These are phyloP conservation scores for Myopa tessellatipennis DNA, from an alignment of 2,888 invertebrate genomes.

Conservation along the genomic window DNA sequence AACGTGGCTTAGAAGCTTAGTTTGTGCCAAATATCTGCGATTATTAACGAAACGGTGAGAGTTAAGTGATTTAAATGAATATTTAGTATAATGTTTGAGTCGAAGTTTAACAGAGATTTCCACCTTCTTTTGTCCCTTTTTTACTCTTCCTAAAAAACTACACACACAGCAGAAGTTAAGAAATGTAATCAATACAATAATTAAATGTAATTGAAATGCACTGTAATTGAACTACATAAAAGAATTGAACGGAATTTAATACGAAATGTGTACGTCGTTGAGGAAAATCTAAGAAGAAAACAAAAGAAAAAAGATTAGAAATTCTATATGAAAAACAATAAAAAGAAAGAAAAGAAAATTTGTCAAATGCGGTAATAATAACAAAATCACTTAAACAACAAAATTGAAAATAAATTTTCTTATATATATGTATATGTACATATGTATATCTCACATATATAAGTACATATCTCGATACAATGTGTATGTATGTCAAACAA, in stretches of 20 bases:
- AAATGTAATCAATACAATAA: slow-evolving; percentile 45
- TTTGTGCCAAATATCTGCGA: too few relatives aligned
- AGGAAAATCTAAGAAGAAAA: neutral
- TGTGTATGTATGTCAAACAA: neutral
- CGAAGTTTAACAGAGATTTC: too few relatives aligned
- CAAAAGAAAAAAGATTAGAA: neutral
- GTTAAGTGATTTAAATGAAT: too few relatives aligned
- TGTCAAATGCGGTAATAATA: neutral
- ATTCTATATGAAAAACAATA: slow-evolving; percentile 20
- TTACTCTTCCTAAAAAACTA: too few relatives aligned
- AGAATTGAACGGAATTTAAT: slow-evolving; percentile 8
- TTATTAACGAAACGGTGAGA: too few relatives aligned
- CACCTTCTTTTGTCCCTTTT: too few relatives aligned
- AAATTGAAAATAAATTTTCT: neutral
- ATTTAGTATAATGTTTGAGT: too few relatives aligned
- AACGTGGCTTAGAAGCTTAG: too few relatives aligned
- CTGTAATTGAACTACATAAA: slow-evolving; percentile 29
- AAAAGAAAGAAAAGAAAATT: neutral
- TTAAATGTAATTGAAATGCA: slow-evolving; percentile 43
- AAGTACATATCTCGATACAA: too few relatives aligned
- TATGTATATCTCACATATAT: slow-evolving; percentile 14
- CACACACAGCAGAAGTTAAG: too few relatives aligned
- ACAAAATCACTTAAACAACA: slow-evolving; percentile 3
- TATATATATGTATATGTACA: neutral
- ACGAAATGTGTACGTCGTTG: slow-evolving; percentile 37